phyloP scores from a whole-genome alignment of 2,888 invertebrate genomes.

The Erannis defoliaria region DNA sequence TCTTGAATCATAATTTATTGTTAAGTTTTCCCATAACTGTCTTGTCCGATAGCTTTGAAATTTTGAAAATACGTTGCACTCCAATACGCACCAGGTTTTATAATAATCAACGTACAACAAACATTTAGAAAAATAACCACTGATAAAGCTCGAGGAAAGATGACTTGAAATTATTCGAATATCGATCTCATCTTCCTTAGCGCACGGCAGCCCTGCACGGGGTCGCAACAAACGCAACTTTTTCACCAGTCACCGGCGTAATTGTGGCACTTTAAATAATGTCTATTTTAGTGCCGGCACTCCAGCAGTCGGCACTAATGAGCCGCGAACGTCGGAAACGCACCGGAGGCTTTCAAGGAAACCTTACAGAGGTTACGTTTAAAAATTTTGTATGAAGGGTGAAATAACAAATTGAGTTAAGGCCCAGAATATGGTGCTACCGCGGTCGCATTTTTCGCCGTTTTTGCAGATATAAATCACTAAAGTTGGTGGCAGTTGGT shows the following conservation, averaged over 20 bases:
- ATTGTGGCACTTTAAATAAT: slow-evolving; percentile 85
- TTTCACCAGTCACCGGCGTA: slow-evolving; percentile 75
- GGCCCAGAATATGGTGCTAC: too few relatives aligned
- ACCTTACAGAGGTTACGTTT: neutral
- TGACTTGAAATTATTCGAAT: slow-evolving; percentile 10
- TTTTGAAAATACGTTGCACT: too few relatives aligned
- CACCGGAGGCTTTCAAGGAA: slow-evolving; percentile 33
- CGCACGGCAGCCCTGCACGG: slow-evolving; percentile 39
- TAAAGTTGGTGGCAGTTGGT: too few relatives aligned
- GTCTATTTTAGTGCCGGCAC: slow-evolving; percentile 76
- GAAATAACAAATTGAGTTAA: neutral
- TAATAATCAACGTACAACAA: too few relatives aligned
- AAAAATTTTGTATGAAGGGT: neutral
- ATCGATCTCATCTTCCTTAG: neutral
- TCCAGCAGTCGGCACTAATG: slow-evolving; percentile 69
- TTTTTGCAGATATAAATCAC: too few relatives aligned
- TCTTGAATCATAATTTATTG: too few relatives aligned
- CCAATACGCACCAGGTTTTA: too few relatives aligned
- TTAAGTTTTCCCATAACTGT: too few relatives aligned
- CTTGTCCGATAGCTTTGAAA: too few relatives aligned
- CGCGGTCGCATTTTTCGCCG: too few relatives aligned
- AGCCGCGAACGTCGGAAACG: slow-evolving; percentile 78
- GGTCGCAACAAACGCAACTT: slow-evolving; percentile 56
- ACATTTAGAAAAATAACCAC: neutral
- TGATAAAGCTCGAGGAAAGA: neutral